Base-by-base conservation (phyloP, 2,113 vertebrate species). In the Ivindomyrus marchei region DNA sequence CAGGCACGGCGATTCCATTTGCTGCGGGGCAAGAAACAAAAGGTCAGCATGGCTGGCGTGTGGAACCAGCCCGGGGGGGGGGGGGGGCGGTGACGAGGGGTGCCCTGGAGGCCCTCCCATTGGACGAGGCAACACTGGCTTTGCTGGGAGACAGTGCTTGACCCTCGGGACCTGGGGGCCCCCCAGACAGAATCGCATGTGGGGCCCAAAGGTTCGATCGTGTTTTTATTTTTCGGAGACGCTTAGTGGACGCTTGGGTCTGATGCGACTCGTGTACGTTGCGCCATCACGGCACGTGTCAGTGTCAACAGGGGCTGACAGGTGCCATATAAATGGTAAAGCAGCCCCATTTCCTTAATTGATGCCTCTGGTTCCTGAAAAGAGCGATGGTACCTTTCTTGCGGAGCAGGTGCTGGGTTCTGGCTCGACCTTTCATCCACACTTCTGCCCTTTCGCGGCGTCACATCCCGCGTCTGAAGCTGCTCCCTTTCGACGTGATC, bases 401-500 rank as follows among this genome's bases (percentile, higher is more conserved):
- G 19, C 46, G 13, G 47, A 27, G 45, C 47, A 13, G 84, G 84
- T n/a, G n/a, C 42, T 49, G n/a, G 17, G 24, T 27, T 47, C 84
- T 6, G 84, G 45, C 84, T 47, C 11, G 45, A 86, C 24, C 84
- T 86, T 47, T 86, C 47, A 86, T 49, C 52, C 17, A 53, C 49
- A 87, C 17, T 27, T 52, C 27, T 87, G 27, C 45, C 10, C 74
- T 85, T 50, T 87, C 90, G 91, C 89, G 47, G 91, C 91, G 93
- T 27, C n/a, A 31, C n/a, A 70, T 70, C 2, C n/a, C 19, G 10
- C 95, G 95, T 96, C 95, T 95, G 91, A 62, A 17, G 91, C 94
- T 95, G 92, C 91, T 90, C 92, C 47, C 89, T 93, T 91, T 91
- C 90, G 92, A 91, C 92, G 36, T 96, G 95, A 96, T 96, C 95